A percentile compares a stretch with the other conserved stretches of the same genome.
Evolutionary conservation across 1,140 invertebrate species (phyloP).

Genomic region (Hesperophylax magnus): DNA sequence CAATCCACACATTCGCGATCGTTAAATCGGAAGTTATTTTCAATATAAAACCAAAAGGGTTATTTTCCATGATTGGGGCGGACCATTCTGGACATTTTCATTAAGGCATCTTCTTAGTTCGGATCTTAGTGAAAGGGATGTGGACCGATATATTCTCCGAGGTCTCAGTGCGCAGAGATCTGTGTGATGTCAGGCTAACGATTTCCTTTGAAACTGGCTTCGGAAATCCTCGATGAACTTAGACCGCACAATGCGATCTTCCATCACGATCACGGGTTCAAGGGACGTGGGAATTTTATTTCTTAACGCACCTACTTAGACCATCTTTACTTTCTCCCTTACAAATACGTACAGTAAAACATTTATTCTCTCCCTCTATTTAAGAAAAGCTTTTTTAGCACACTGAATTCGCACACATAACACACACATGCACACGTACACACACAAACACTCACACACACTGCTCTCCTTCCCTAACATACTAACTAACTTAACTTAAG

Average conservation of each 20-base stretch:
- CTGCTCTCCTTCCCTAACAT: too few species aligned
- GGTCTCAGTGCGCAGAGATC: not conserved
- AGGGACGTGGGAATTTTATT: conserved; percentile 20
- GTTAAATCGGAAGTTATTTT: not conserved
- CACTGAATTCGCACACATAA: too few species aligned
- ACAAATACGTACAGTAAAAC: too few species aligned
- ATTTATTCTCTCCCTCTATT: too few species aligned
- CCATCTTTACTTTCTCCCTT: not conserved
- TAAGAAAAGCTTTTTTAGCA: too few species aligned
- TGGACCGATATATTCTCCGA: not conserved
- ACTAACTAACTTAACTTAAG: too few species aligned
- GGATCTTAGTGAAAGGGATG: not conserved
- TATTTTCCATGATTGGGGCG: not conserved
- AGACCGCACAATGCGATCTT: not conserved
- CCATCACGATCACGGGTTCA: too few species aligned
- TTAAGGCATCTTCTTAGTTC: not conserved
- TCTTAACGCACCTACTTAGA: not conserved
- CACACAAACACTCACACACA: too few species aligned
- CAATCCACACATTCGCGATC: too few species aligned
- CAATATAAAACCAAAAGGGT: not conserved
- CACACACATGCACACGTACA: too few species aligned
- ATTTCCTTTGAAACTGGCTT: conserved; percentile 23
- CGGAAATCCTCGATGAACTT: conserved; percentile 15
- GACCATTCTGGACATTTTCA: not conserved
- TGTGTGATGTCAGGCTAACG: conserved; percentile 22